Conservation (phyloP, 2,113 vertebrate genomes). For the Lagopus leucura region DNA sequence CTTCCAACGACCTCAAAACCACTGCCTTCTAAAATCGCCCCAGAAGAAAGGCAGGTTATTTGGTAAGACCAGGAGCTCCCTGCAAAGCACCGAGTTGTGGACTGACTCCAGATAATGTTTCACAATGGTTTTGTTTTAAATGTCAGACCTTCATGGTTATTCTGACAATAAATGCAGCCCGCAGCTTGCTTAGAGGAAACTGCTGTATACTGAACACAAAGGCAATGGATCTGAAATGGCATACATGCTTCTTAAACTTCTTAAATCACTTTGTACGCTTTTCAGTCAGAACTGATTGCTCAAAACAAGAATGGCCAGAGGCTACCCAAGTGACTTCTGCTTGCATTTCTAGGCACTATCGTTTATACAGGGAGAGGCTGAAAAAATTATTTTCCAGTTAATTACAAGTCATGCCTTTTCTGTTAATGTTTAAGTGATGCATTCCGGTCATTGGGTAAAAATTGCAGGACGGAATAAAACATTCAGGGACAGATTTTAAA, state of each 20-base stretch:
- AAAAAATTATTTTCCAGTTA: background rate
- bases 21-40: background rate
- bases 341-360: background rate
- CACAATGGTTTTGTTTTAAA: conserved; percentile 56
- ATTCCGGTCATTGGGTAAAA: background rate
- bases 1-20: background rate
- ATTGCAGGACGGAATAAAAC: background rate
- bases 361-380: background rate
- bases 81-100: conserved; percentile 32
- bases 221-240: background rate
- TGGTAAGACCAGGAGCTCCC: background rate
- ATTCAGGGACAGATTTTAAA: background rate
- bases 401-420: background rate
- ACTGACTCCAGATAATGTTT: conserved; percentile 29
- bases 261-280: background rate
- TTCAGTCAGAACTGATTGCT: background rate
- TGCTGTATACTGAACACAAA: background rate
- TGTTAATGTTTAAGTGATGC: background rate
- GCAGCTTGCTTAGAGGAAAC: background rate
- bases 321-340: background rate
- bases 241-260: background rate
- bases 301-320: background rate
- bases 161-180: background rate
- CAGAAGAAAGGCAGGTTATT: background rate
- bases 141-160: conserved; percentile 44